These are phyloP conservation scores for Caenorhabditis sp. DNA, from an alignment of 2,888 invertebrate genomes.

Conservation along the genomic window DNA sequence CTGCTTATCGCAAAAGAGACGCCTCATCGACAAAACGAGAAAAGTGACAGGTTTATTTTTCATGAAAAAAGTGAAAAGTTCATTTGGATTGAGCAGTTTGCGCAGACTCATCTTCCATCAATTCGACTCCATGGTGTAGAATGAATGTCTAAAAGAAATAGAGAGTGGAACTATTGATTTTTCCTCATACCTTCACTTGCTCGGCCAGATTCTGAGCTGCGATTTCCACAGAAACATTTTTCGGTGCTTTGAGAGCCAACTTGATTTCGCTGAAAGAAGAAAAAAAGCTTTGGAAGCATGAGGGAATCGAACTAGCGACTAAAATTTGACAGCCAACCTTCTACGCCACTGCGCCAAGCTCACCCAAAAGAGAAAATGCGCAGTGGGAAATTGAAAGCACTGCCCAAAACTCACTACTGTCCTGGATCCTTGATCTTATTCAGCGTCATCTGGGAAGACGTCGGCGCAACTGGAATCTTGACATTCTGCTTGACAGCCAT, in stretches of 20 bases:
- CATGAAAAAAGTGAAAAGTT: neutral
- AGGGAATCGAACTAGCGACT: too few relatives aligned
- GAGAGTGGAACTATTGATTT: neutral
- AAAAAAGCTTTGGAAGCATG: too few relatives aligned
- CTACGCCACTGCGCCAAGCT: too few relatives aligned
- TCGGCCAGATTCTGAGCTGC: slow-evolving; percentile 54
- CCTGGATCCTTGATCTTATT: slow-evolving; percentile 49
- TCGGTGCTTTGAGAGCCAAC: slow-evolving; percentile 40
- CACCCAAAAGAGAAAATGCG: too few relatives aligned
- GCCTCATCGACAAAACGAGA: slow-evolving; percentile 17
- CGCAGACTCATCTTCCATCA: slow-evolving; percentile 43
- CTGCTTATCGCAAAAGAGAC: slow-evolving; percentile 9
- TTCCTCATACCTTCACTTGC: slow-evolving; percentile 56
- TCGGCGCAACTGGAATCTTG: slow-evolving; percentile 45
- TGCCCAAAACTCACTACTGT: slow-evolving; percentile 21
- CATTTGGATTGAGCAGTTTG: slow-evolving; percentile 24
- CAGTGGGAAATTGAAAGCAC: too few relatives aligned
- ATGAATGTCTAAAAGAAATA: slow-evolving; percentile 32
- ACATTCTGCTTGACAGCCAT: slow-evolving; percentile 49
- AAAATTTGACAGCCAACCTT: too few relatives aligned
- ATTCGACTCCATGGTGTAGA: slow-evolving; percentile 36
- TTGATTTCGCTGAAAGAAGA: slow-evolving; percentile 34
- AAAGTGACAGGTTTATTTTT: slow-evolving; percentile 1
- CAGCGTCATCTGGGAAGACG: slow-evolving; percentile 57
- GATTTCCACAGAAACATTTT: slow-evolving; percentile 27